These are phyloP conservation scores for Jacana jacana DNA, from an alignment of 2,113 vertebrate species.

Conservation along the genomic window DNA sequence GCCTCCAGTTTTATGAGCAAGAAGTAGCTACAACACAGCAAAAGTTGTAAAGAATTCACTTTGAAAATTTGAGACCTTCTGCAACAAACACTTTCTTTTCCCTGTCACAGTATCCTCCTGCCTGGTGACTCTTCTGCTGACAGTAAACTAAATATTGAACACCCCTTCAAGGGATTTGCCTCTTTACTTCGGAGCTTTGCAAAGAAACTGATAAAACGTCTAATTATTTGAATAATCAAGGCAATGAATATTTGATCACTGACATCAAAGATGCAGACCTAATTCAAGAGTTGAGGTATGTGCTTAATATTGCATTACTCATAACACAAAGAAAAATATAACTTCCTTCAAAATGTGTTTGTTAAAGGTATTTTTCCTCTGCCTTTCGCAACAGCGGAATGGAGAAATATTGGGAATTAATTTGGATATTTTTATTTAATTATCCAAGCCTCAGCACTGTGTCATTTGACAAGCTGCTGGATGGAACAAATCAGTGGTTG, in stretches of 20 bases:
- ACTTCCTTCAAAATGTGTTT: not conserved
- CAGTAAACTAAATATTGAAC: conserved; percentile 49
- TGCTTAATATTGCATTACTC: conserved; percentile 18
- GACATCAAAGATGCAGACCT: conserved; percentile 16
- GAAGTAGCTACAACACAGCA: not conserved
- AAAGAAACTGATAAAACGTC: conserved; percentile 28
- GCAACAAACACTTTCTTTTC: not conserved
- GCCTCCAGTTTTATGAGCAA: not conserved
- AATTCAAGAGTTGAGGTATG: not conserved
- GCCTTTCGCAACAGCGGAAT: not conserved
- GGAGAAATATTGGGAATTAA: not conserved
- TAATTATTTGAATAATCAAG: conserved; percentile 60
- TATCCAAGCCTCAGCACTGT: not conserved
- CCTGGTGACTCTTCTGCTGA: not conserved
- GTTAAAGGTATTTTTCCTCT: not conserved
- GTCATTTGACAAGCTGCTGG: not conserved
- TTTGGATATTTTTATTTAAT: not conserved
- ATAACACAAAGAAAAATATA: not conserved
- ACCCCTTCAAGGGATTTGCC: not conserved
- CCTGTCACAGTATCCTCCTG: not conserved
- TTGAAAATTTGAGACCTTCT: not conserved
- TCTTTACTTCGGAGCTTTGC: not conserved
- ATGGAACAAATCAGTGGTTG: not conserved
- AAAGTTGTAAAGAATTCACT: not conserved
- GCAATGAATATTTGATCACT: conserved; percentile 53